Conservation (phyloP, 2,113 vertebrate genomes). For the Rattus rattus region DNA sequence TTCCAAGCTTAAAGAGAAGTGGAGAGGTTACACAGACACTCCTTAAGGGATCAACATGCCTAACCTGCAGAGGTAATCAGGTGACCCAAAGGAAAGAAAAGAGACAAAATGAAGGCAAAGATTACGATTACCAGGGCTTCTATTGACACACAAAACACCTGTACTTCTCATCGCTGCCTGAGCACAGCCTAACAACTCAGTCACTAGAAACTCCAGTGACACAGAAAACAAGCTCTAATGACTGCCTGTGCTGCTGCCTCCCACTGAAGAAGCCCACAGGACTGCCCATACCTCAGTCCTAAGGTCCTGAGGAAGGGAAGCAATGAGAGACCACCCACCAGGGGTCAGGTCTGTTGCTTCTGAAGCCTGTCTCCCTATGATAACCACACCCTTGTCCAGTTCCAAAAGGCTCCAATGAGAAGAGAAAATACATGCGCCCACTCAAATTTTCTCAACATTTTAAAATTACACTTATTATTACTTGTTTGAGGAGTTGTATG, state of each 20-base stretch:
- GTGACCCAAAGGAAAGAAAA: neutral
- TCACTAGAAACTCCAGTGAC: neutral
- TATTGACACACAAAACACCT: neutral
- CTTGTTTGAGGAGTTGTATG: neutral
- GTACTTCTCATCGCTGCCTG: neutral
- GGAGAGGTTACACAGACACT: neutral
- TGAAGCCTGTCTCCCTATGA: neutral
- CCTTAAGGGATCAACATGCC: neutral
- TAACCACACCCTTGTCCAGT: neutral
- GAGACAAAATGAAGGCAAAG: neutral
- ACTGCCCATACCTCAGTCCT: neutral
- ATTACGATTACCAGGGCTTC: neutral
- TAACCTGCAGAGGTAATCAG: neutral
- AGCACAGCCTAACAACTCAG: neutral
- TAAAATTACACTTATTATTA: neutral
- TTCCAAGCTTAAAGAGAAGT: neutral
- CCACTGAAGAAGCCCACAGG: neutral
- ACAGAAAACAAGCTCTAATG: neutral
- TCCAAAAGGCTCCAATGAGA: neutral
- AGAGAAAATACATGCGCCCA: neutral
- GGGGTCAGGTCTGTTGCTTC: rapidly evolving
- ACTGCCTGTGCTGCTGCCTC: neutral
- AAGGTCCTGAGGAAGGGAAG: neutral
- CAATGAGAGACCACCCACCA: neutral
- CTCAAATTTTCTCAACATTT: neutral